These are phyloP conservation scores for Hoplostethus mediterraneus DNA, from an alignment of 2,797 vertebrate genomes.

Conservation along the genomic window DNA sequence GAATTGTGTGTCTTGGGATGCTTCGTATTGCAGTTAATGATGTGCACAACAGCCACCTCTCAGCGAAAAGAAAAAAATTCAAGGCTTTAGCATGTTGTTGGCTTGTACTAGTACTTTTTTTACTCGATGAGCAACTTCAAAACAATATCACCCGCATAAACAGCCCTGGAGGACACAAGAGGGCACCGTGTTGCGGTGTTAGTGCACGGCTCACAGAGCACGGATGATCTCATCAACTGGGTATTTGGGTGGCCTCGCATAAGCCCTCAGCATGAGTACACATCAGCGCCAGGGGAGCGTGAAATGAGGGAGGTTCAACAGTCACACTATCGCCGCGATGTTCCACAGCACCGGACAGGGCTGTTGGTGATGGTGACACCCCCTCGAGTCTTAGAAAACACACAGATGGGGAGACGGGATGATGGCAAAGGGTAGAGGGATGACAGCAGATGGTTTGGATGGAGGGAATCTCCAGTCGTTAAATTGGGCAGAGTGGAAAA, in stretches of 20 bases:
- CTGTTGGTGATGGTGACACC: conserved; percentile 34
- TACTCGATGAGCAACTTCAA: conserved; percentile 33
- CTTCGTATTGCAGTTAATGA: conserved; percentile 46
- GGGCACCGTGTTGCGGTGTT: too few relatives aligned
- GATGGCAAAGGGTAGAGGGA: conserved; percentile 43
- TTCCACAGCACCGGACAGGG: conserved; percentile 42
- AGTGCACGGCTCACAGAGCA: not conserved
- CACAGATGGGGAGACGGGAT: conserved; percentile 50
- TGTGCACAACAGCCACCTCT: conserved; percentile 24
- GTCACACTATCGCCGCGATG: conserved; percentile 34
- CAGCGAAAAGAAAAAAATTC: conserved; percentile 5
- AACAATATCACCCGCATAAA: conserved; percentile 46
- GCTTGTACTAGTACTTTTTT: conserved; percentile 11
- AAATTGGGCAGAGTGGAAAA: conserved; percentile 31
- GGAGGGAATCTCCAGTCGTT: conserved; percentile 50
- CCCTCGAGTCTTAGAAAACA: conserved; percentile 34
- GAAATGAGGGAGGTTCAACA: conserved; percentile 59
- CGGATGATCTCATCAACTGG: conserved; percentile 64
- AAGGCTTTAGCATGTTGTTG: conserved; percentile 10
- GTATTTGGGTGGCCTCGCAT: conserved; percentile 64
- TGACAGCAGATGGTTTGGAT: conserved; percentile 63
- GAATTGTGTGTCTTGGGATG: conserved; percentile 17
- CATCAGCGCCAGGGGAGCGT: conserved; percentile 58
- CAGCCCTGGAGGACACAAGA: conserved; percentile 37
- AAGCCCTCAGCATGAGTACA: conserved; percentile 54